Base-by-base conservation (phyloP, 2,797 vertebrate genomes). In the Clarias platycephalus region DNA sequence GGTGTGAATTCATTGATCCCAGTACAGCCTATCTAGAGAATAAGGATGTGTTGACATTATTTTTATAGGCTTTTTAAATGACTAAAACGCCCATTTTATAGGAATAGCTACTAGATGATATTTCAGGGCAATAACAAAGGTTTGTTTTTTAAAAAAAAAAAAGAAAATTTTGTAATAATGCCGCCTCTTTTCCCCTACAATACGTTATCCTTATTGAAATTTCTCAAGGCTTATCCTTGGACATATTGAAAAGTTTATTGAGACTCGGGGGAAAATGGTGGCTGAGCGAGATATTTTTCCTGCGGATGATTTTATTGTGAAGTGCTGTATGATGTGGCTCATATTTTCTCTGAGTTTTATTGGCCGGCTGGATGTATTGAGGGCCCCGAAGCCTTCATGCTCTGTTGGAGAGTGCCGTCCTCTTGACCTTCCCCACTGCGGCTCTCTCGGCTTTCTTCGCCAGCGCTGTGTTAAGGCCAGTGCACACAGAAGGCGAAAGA, bases 1-100 rank as follows among this genome's bases (percentile, higher is more conserved):
- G 63, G 57, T 85, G 86, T 86, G 85, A 83, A 84, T 80, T 31
- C 62, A 84, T 88, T 75, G 88, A 84, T 87, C 82, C 80, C 60
- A 49, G 68, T 63, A 63, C 34, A 63, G 40, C n/a, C 53, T 20
- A 34, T 78, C 63, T 31, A 34, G 37, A 55, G 80, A 85, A 86
- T 80, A 82, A 57, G 60, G 81, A 87, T 83, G 81, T 70, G 85
- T 72, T 76, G 85, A 84, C 82, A 58, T 64, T 66, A 49, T 79
- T 86, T 84, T 74, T 87, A 87, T 82, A 76, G 74, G 49, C 68
- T 82, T 34, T 78, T 79, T 82, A 80, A 49, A 87, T 76, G 18
- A 74, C 72, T 80, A 79, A 62, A 78, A 80, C 72, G 57, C 83
- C 71, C 75, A 28, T 28, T 79, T 85, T 57, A 75, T 60, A 58